A percentile compares a stretch with the other conserved stretches of the same genome.
These are phyloP conservation scores for Sarcoramphus papa DNA, from an alignment of 2,797 vertebrate genomes.

Conservation along the genomic window DNA sequence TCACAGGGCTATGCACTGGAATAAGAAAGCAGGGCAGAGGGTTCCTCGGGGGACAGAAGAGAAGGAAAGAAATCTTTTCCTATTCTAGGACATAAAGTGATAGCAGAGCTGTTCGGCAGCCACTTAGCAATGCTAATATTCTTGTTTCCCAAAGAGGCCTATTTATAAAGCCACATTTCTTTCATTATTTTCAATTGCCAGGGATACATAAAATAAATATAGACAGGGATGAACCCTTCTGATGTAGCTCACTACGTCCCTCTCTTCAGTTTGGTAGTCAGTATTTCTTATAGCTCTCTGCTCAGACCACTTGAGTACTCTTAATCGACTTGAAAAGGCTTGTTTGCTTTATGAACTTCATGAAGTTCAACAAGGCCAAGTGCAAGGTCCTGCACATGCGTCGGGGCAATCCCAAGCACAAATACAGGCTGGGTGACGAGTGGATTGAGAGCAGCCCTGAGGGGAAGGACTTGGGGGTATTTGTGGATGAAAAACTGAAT, in stretches of 20 bases:
- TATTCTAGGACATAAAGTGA: background rate
- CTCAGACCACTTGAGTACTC: constrained; percentile 24
- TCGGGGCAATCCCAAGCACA: no score
- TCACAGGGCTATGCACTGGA: background rate
- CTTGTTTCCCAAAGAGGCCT: background rate
- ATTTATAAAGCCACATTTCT: background rate
- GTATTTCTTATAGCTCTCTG: constrained; percentile 38
- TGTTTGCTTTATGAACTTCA: constrained; percentile 14
- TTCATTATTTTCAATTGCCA: background rate
- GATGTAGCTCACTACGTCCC: background rate
- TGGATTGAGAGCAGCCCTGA: no score
- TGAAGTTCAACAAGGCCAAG: no score
- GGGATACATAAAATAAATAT: constrained; percentile 41
- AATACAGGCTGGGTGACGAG: no score
- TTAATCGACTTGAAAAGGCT: constrained; percentile 38
- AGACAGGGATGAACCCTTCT: background rate
- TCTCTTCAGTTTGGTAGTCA: constrained; percentile 24
- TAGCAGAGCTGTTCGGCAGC: background rate
- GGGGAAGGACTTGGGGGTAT: no score
- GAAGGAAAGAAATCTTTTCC: background rate
- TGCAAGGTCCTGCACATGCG: no score
- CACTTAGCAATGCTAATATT: constrained; percentile 1
- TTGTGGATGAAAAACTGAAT: no score
- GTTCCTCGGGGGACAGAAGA: background rate
- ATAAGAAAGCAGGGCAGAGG: constrained; percentile 1